Conservation (phyloP, 2,113 vertebrate species). For the Microtus ochrogaster region DNA sequence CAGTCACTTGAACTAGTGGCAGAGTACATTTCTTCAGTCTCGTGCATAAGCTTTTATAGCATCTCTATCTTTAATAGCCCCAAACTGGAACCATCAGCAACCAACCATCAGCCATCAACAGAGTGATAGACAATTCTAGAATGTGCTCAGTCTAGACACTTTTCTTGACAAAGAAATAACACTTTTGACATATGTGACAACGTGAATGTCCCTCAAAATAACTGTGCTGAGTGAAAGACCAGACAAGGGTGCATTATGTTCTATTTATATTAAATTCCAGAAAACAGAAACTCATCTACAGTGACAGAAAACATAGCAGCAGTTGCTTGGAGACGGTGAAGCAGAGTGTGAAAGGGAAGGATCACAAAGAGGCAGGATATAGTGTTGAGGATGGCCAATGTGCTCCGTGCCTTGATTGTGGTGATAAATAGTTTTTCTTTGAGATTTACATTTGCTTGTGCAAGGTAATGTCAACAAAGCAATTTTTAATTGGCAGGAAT, state of each 20-base stretch:
- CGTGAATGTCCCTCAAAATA: not conserved
- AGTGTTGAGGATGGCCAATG: not conserved
- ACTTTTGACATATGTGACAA: not conserved
- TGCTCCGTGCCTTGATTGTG: not conserved
- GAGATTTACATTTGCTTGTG: not conserved
- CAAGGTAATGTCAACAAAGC: not conserved
- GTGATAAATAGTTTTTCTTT: not conserved
- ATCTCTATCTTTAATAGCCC: not conserved
- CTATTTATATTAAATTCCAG: slow-evolving; percentile 3
- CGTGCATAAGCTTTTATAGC: not conserved
- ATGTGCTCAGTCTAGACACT: not conserved
- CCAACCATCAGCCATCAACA: not conserved
- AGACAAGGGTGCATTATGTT: not conserved
- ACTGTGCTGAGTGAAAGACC: not conserved
- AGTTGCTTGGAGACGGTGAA: not conserved
- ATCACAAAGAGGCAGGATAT: not conserved
- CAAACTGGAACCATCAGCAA: not conserved
- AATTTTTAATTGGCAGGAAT: not conserved
- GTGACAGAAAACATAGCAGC: not conserved
- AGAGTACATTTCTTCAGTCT: not conserved
- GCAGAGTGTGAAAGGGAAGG: not conserved
- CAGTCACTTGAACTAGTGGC: not conserved
- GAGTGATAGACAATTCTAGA: not conserved
- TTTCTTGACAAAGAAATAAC: not conserved
- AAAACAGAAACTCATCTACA: slow-evolving; percentile 48